phyloP scores from a whole-genome alignment of 2,888 invertebrate genomes.

The Parnassius orleans region DNA sequence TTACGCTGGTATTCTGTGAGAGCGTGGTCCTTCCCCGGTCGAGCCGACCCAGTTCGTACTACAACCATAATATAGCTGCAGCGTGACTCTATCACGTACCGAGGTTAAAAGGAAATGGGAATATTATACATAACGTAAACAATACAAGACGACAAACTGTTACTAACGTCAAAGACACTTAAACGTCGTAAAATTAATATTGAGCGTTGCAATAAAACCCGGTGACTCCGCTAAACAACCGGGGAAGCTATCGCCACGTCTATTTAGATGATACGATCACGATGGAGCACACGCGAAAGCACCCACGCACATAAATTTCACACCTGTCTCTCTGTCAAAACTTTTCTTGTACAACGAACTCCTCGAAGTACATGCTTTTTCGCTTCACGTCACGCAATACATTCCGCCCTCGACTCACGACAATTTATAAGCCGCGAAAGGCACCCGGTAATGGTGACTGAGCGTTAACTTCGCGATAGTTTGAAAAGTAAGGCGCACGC shows the following conservation, averaged over 20 bases:
- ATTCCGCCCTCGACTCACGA: slow-evolving; percentile 3
- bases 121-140: neutral
- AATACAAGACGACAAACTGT: neutral
- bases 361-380: neutral
- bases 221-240: neutral
- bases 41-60: too few species aligned
- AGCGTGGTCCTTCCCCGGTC: too few species aligned
- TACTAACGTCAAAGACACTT: neutral
- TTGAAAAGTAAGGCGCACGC: slow-evolving; percentile 10
- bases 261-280: slow-evolving; percentile 3
- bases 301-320: slow-evolving; percentile 18
- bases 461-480: slow-evolving; percentile 2
- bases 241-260: neutral
- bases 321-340: slow-evolving; percentile 20
- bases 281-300: slow-evolving; percentile 10
- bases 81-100: too few species aligned
- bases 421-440: slow-evolving; percentile 2
- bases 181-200: neutral
- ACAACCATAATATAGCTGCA: too few species aligned
- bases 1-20: too few species aligned
- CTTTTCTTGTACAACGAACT: neutral
- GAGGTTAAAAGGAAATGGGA: too few species aligned
- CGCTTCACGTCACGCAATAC: slow-evolving; percentile 13
- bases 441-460: slow-evolving; percentile 21
- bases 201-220: neutral